These are phyloP conservation scores for Isichthys henryi DNA, from an alignment of 2,113 vertebrate genomes.

Conservation along the genomic window DNA sequence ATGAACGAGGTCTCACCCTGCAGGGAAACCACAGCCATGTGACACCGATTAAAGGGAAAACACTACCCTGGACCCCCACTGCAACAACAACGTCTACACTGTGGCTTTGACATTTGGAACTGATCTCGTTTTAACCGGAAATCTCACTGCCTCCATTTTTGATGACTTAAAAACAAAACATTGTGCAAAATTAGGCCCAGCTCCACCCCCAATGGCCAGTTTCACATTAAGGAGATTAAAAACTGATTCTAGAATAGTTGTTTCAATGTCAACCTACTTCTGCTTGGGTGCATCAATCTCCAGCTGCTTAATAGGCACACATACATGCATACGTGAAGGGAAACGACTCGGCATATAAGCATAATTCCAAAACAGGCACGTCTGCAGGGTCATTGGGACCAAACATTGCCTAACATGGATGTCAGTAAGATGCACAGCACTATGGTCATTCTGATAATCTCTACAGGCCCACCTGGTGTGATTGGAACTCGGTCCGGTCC, in stretches of 20 bases:
- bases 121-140: not conserved
- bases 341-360: not conserved
- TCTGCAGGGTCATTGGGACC: not conserved
- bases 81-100: not conserved
- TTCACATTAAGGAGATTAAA: not conserved
- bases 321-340: not conserved
- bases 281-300: not conserved
- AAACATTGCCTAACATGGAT: conserved; percentile 30
- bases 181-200: not conserved
- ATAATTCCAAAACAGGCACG: not conserved
- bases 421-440: conserved; percentile 2
- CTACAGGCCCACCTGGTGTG: conserved; percentile 64
- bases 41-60: not conserved
- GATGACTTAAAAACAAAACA: not conserved
- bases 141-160: not conserved
- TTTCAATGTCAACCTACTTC: not conserved
- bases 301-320: not conserved
- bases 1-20: conserved; percentile 86
- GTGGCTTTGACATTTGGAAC: not conserved
- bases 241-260: not conserved
- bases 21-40: conserved; percentile 25
- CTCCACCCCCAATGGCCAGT: not conserved
- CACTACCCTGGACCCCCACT: not conserved
- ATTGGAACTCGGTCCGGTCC: conserved; percentile 75
- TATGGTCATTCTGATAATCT: conserved; percentile 18